phyloP scores from a whole-genome alignment of 2,113 vertebrate species.

The Myanophis thanlyinensis region DNA sequence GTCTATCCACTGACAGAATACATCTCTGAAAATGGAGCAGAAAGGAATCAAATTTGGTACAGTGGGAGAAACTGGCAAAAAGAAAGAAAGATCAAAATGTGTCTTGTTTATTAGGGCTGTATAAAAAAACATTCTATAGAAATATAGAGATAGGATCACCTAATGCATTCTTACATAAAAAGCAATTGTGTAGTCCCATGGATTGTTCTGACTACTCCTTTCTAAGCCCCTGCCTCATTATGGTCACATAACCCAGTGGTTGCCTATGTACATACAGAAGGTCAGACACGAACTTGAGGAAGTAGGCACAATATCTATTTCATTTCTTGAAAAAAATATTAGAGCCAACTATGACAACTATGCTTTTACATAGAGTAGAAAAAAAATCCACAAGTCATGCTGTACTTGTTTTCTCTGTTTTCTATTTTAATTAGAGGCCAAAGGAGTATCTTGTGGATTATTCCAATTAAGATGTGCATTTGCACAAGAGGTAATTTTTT shows the following conservation, averaged over 20 bases:
- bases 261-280: not conserved
- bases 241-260: not conserved
- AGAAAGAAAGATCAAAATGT: not conserved
- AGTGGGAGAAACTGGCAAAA: not conserved
- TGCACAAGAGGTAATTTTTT: slow-evolving; percentile 32
- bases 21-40: not conserved
- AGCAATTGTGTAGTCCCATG: not conserved
- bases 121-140: not conserved
- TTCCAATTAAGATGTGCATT: slow-evolving; percentile 37
- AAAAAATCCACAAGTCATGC: not conserved
- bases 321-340: not conserved
- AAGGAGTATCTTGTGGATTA: slow-evolving; percentile 25
- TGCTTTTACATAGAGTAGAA: not conserved
- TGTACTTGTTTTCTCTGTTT: not conserved
- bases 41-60: not conserved
- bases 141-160: not conserved
- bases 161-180: not conserved
- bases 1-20: not conserved
- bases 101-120: not conserved
- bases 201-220: not conserved
- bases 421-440: slow-evolving; percentile 38
- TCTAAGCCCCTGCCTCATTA: not conserved
- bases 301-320: not conserved
- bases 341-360: not conserved
- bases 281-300: not conserved